Conservation (phyloP, 2,113 vertebrate species). For the Vidua macroura region DNA sequence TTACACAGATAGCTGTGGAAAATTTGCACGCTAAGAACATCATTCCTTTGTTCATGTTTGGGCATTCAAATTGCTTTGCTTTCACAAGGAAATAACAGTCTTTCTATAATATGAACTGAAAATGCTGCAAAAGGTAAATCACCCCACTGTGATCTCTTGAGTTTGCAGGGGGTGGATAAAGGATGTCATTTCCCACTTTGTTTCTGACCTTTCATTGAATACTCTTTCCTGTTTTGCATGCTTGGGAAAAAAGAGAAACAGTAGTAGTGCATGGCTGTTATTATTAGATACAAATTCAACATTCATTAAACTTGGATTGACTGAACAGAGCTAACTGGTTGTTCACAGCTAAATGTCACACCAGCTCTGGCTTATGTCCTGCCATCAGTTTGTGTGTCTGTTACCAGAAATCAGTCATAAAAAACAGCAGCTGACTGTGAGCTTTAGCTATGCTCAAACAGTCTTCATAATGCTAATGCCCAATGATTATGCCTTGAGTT, state of each 20-base stretch:
- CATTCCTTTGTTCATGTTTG: neutral
- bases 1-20: neutral
- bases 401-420: neutral
- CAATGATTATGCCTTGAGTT: neutral
- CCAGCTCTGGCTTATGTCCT: neutral
- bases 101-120: neutral
- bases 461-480: neutral
- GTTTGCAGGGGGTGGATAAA: neutral
- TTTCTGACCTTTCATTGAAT: neutral
- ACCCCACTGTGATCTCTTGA: neutral
- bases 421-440: neutral
- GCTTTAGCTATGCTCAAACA: neutral
- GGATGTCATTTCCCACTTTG: neutral
- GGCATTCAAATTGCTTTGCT: neutral
- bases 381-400: neutral
- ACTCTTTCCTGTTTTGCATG: neutral
- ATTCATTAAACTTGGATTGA: neutral
- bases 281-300: neutral
- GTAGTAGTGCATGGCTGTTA: neutral
- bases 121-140: neutral
- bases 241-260: neutral
- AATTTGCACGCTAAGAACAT: neutral
- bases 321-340: neutral
- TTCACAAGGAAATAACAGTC: neutral
- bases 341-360: neutral